Evolutionary conservation across 92 coral and sea anemone genomes (phyloP).

Genomic region (Metridium senile): DNA sequence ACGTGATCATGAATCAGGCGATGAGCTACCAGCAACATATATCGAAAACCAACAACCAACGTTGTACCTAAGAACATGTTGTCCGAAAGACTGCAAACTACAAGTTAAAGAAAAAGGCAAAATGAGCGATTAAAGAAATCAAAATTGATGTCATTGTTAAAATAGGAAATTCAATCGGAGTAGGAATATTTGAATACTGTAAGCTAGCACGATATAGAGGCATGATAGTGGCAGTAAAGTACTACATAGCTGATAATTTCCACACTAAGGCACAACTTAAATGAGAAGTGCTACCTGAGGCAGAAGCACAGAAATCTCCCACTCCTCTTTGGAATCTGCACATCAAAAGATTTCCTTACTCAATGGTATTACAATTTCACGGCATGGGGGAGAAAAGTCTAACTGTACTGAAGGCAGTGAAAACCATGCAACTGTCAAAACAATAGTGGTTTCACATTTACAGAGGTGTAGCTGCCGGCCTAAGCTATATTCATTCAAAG

Average conservation of each 20-base stretch:
- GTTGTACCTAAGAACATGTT: too few relatives aligned
- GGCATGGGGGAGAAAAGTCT: conserved; percentile 10
- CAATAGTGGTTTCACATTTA: not conserved
- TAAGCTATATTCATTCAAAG: not conserved
- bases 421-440: not conserved
- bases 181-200: conserved; percentile 47
- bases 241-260: not conserved
- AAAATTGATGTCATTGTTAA: conserved; percentile 14
- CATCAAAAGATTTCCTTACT: conserved; percentile 2
- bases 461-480: not conserved
- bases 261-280: not conserved
- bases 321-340: conserved; percentile 4
- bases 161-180: conserved; percentile 27
- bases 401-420: not conserved
- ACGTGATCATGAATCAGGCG: too few relatives aligned
- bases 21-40: too few relatives aligned
- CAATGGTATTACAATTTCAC: conserved; percentile 14
- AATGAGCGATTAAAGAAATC: conserved; percentile 30
- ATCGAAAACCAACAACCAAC: too few relatives aligned
- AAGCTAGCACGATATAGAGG: conserved; percentile 48
- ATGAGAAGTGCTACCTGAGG: conserved; percentile 9
- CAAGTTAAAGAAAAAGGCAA: too few relatives aligned
- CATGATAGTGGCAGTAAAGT: conserved; percentile 44
- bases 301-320: conserved; percentile 17
- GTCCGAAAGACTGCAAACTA: too few relatives aligned